These are phyloP conservation scores for Borostomias antarcticus DNA, from an alignment of 2,797 vertebrate species.

Conservation along the genomic window DNA sequence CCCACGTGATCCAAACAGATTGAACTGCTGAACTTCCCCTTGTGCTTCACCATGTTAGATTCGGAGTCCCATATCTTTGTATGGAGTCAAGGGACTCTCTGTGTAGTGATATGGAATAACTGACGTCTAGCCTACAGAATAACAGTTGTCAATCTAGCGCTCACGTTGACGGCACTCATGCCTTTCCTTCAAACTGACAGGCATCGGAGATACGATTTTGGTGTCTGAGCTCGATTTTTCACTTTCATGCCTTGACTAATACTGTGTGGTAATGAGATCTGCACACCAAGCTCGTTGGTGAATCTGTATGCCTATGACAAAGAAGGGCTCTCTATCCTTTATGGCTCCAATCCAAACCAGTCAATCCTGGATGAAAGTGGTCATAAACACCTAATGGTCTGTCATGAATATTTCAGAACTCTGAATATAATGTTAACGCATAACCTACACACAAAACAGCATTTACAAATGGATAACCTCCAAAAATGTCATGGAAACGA, in stretches of 20 bases:
- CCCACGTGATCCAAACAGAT: neutral
- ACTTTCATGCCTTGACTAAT: conserved; percentile 35
- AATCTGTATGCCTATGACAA: conserved; percentile 51
- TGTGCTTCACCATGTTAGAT: neutral
- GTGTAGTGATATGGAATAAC: too few species aligned
- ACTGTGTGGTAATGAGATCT: conserved; percentile 36
- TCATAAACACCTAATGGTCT: conserved; percentile 71
- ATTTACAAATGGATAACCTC: conserved; percentile 53
- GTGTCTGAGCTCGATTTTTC: conserved; percentile 28
- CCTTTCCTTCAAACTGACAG: neutral
- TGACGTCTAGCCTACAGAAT: neutral
- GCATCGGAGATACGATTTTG: conserved; percentile 34
- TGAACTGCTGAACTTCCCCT: neutral
- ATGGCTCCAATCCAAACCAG: conserved; percentile 49
- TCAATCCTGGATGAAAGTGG: conserved; percentile 68
- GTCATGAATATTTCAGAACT: conserved; percentile 70
- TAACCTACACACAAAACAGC: conserved; percentile 61
- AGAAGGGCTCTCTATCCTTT: conserved; percentile 39
- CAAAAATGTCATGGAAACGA: neutral
- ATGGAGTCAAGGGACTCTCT: too few species aligned
- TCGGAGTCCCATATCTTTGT: too few species aligned
- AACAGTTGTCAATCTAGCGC: conserved; percentile 26
- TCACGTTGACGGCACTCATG: conserved; percentile 18
- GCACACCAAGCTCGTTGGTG: conserved; percentile 16
- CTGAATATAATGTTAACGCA: conserved; percentile 51